Base-by-base conservation (phyloP, 2,888 invertebrate species). In the Phanerotoma sp. region DNA sequence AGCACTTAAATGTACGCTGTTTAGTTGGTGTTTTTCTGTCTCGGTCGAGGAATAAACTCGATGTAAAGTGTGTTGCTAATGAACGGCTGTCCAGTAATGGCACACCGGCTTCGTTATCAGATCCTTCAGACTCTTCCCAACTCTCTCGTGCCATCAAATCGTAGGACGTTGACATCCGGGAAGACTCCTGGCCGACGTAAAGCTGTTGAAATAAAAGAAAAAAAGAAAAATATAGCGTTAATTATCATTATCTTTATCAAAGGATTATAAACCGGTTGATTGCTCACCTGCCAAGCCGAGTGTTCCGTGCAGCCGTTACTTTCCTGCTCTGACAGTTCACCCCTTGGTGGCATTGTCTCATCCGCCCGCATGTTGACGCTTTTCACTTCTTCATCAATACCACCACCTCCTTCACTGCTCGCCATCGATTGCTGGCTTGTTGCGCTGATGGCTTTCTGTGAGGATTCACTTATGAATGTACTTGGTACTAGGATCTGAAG, bases 291-390 rank as follows among this genome's bases (percentile, higher is more conserved):
- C 76, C 84, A 87, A 84, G 90, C 89, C 3, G 88, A 85, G 13
- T 85, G 84, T 65, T 91, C 91, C 71, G 88, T 88, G 64, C 87
- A 88, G 10, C 90, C 91, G 70, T 90, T 87, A 77, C 91, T 91
- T 73, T 92, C 93, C 73, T 91, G 92, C 13, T 91, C 92, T 11
- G 91, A 91, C 37, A 93, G 82, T 77, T 93, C 93, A 1, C 92
- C 92, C 59, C 90, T 84, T 0, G 92, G 87, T 32, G 93, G 92
- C 91, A 93, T 92, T 62, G 87, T 85, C 75, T 93, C 93, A 70
- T 93, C 91, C 0, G 92, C 86, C 65, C 89, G 84, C 67, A 93
- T 91, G 71, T 91, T 88, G 42, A 91, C 78, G 64, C 82, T 82
- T 54, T 77, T 77, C 10, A 77, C 73, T 59, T 75, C 77, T 46